Evolutionary conservation across 2,113 vertebrate species (phyloP).

Genomic region (Pontoporia blainvillei): DNA sequence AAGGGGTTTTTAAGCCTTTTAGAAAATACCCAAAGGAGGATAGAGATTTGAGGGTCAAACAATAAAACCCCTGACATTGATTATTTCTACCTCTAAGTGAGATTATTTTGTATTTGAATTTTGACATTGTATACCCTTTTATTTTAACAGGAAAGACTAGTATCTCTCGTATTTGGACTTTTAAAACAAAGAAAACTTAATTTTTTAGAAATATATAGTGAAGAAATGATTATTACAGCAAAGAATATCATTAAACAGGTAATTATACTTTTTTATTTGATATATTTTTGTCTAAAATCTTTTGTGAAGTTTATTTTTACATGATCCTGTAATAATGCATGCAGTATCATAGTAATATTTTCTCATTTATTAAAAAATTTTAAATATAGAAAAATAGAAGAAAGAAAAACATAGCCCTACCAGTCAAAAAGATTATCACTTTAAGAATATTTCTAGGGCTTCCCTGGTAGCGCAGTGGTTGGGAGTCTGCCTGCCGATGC

Average conservation of each 20-base stretch:
- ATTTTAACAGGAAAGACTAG: constrained; percentile 89
- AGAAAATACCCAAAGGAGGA: not conserved
- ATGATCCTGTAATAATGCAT: constrained; percentile 2
- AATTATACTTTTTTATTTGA: constrained; percentile 44
- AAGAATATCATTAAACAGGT: constrained; percentile 96
- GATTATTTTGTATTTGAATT: constrained; percentile 53
- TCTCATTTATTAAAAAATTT: constrained; percentile 20
- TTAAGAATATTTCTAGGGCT: not conserved
- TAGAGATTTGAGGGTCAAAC: not conserved
- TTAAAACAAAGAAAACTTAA: constrained; percentile 95
- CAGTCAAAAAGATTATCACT: not conserved
- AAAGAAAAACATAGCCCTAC: not conserved
- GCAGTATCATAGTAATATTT: not conserved
- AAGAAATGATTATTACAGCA: constrained; percentile 93
- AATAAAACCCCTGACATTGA: not conserved
- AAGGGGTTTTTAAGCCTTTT: not conserved
- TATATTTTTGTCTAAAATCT: constrained; percentile 11
- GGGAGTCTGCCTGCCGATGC: too few relatives aligned
- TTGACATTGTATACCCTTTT: constrained; percentile 31
- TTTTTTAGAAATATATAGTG: constrained; percentile 96
- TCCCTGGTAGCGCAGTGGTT: too few relatives aligned
- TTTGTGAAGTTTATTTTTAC: constrained; percentile 24
- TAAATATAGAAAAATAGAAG: not conserved
- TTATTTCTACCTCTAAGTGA: constrained; percentile 42
- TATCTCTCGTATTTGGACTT: constrained; percentile 95